A percentile compares a stretch with the other conserved stretches of the same genome.
Conservation (phyloP, 2,888 invertebrate species). For the Metalampra italica region DNA sequence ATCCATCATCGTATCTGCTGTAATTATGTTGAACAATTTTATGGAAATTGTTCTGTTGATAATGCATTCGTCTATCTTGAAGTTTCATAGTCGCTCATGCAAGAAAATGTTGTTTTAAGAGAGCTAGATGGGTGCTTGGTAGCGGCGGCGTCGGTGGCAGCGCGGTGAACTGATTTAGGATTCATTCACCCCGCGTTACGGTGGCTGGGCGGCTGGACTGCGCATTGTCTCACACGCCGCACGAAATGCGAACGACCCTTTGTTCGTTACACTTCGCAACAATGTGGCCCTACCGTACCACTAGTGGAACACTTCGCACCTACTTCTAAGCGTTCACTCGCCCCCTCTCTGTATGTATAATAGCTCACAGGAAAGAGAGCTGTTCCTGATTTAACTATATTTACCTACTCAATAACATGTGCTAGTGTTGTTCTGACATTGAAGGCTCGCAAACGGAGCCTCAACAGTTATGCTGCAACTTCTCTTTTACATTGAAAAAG, state of each 20-base stretch:
- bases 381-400: constrained; percentile 53
- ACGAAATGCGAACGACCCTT: constrained; percentile 66
- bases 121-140: constrained; percentile 21
- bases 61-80: neutral
- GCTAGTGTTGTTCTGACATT: constrained; percentile 39
- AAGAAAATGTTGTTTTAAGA: constrained; percentile 14
- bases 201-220: constrained; percentile 54
- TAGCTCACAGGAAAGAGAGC: constrained; percentile 18
- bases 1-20: constrained; percentile 3
- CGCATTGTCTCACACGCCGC: constrained; percentile 60
- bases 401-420: constrained; percentile 52
- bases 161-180: constrained; percentile 58
- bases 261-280: constrained; percentile 64
- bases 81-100: constrained; percentile 10
- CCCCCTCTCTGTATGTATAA: constrained; percentile 27
- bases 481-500: neutral
- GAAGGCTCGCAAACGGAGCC: constrained; percentile 43
- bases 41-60: neutral
- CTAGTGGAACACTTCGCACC: constrained; percentile 58
- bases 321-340: constrained; percentile 56
- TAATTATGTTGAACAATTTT: constrained; percentile 5
- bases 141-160: constrained; percentile 27
- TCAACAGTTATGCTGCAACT: constrained; percentile 11
- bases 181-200: constrained; percentile 72
- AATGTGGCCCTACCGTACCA: constrained; percentile 53